phyloP scores from a whole-genome alignment of 2,888 invertebrate genomes.

The Callyntrura sp. region DNA sequence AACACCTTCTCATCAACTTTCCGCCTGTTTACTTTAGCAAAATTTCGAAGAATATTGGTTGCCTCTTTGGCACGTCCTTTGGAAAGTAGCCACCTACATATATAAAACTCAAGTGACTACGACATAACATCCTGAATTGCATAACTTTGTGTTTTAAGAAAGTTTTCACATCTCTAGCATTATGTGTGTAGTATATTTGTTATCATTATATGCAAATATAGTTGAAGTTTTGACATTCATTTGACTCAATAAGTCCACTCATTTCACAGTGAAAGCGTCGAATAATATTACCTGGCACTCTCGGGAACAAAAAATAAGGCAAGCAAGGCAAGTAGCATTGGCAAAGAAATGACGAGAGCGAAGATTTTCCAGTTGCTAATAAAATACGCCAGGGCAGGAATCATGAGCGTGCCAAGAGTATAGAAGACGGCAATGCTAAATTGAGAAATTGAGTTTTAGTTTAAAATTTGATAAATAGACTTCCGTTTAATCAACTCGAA shows the following conservation, averaged over 20 bases:
- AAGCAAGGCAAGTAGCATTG: slow-evolving; percentile 86
- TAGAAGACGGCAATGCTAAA: slow-evolving; percentile 93
- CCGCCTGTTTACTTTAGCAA: slow-evolving; percentile 92
- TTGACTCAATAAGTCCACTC: no score
- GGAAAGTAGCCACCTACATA: slow-evolving; percentile 88
- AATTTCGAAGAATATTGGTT: slow-evolving; percentile 91
- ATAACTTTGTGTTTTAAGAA: neutral
- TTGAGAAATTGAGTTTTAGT: neutral
- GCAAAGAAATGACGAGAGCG: slow-evolving; percentile 92
- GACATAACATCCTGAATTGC: neutral
- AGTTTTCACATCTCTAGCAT: no score
- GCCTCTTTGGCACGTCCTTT: slow-evolving; percentile 94
- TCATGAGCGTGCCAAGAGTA: slow-evolving; percentile 91
- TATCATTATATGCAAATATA: no score
- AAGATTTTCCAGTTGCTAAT: slow-evolving; percentile 92
- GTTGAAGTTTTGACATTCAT: no score
- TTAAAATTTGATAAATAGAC: no score
- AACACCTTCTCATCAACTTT: slow-evolving; percentile 91
- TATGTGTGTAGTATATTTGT: no score
- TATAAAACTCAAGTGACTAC: neutral
- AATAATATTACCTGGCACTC: slow-evolving; percentile 90
- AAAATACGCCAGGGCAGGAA: slow-evolving; percentile 94
- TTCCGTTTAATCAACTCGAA: no score
- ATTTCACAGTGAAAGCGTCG: slow-evolving; percentile 24
- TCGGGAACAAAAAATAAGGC: slow-evolving; percentile 87